Evolutionary conservation across 2,113 vertebrate genomes (phyloP).

Genomic region (Peucedramus taeniatus): DNA sequence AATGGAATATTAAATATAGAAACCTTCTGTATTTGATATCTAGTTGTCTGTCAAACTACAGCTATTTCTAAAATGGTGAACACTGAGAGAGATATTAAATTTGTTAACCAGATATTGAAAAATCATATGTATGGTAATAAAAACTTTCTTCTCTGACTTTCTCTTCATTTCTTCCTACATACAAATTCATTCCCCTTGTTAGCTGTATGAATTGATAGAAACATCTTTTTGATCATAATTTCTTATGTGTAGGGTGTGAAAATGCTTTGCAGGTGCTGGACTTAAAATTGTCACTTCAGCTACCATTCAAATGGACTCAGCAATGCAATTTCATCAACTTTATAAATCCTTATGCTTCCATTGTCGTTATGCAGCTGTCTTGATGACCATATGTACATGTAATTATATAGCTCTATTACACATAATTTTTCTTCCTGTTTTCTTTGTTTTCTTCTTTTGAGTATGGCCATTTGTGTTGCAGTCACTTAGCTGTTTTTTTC

Average conservation of each 20-base stretch:
- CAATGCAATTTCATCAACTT: background rate
- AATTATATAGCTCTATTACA: background rate
- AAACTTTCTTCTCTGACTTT: background rate
- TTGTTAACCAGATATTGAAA: background rate
- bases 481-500: background rate
- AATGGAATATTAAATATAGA: background rate
- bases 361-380: background rate
- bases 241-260: background rate
- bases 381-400: background rate
- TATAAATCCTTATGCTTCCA: background rate
- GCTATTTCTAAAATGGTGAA: background rate
- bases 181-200: background rate
- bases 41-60: background rate
- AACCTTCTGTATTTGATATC: background rate
- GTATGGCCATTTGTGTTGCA: background rate
- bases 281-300: slow-evolving; percentile 37
- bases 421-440: background rate
- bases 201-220: background rate
- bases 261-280: slow-evolving; percentile 8
- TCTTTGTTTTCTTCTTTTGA: background rate
- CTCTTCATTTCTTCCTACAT: background rate
- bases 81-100: background rate
- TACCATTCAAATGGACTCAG: slow-evolving; percentile 1
- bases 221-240: background rate
- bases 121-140: background rate